These are phyloP conservation scores for Acropternis orthonyx DNA, from an alignment of 2,797 vertebrate species.

Conservation along the genomic window DNA sequence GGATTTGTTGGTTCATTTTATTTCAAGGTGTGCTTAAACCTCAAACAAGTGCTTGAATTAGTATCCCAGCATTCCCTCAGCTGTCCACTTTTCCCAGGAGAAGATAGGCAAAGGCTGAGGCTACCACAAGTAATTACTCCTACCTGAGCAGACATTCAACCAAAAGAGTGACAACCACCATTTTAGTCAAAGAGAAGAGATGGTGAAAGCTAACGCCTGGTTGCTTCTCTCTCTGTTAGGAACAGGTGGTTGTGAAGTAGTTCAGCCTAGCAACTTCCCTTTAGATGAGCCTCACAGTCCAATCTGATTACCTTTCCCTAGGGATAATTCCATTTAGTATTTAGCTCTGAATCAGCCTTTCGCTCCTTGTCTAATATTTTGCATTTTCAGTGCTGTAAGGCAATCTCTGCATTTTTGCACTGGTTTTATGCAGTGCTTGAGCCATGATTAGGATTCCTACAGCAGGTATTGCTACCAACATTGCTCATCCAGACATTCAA, in stretches of 20 bases:
- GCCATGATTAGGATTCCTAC: neutral
- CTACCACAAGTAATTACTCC: neutral
- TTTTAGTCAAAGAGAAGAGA: neutral
- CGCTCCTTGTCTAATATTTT: neutral
- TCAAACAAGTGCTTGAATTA: neutral
- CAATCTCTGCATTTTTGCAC: neutral
- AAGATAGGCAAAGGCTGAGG: neutral
- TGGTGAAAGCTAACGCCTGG: neutral
- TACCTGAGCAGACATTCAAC: neutral
- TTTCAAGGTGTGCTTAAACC: neutral
- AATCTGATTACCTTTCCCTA: neutral
- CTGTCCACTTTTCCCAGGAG: neutral
- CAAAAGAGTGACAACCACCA: neutral
- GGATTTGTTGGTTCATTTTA: neutral
- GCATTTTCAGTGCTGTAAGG: neutral
- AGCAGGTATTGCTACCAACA: neutral
- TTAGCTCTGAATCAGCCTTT: neutral
- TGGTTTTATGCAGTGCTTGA: neutral
- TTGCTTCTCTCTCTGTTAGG: neutral
- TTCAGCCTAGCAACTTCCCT: neutral
- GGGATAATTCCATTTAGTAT: neutral
- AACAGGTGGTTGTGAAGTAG: neutral
- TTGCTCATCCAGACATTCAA: neutral
- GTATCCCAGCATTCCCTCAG: neutral
- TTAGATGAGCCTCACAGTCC: neutral